These are phyloP conservation scores for Porites divaricata DNA, from an alignment of 92 coral and sea anemone genomes.

Conservation along the genomic window DNA sequence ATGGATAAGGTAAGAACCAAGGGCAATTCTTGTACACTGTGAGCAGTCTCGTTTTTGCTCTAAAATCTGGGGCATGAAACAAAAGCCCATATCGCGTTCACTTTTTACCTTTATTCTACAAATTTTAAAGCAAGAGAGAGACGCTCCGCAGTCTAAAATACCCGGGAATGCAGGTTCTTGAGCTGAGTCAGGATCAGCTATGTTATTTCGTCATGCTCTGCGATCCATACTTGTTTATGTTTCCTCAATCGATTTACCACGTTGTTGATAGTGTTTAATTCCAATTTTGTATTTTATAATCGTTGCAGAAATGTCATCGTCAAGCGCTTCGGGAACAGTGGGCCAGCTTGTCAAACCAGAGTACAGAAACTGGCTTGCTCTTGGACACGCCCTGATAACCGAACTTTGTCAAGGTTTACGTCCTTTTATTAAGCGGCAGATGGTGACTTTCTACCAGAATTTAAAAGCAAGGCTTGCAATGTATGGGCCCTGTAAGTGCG, in stretches of 20 bases:
- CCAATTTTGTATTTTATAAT: background rate
- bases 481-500: conserved; percentile 54
- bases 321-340: conserved; percentile 4
- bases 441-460: conserved; percentile 51
- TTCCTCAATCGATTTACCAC: background rate
- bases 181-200: too few relatives aligned
- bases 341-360: conserved; percentile 20
- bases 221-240: background rate
- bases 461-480: conserved; percentile 43
- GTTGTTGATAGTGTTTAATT: too few relatives aligned
- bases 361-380: conserved; percentile 91
- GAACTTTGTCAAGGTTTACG: conserved; percentile 67
- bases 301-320: conserved; percentile 10
- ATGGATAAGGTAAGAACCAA: too few relatives aligned
- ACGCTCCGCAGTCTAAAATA: too few relatives aligned
- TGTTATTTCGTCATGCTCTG: too few relatives aligned
- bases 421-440: conserved; percentile 60
- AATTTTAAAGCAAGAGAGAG: too few relatives aligned
- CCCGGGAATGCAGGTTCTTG: too few relatives aligned
- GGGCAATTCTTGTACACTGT: too few relatives aligned
- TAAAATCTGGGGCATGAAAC: too few relatives aligned
- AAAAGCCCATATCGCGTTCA: too few relatives aligned
- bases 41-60: too few relatives aligned
- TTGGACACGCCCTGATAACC: conserved; percentile 74
- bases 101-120: too few relatives aligned